Base-by-base conservation (phyloP, 2,797 vertebrate species). In the Rhinella marina region DNA sequence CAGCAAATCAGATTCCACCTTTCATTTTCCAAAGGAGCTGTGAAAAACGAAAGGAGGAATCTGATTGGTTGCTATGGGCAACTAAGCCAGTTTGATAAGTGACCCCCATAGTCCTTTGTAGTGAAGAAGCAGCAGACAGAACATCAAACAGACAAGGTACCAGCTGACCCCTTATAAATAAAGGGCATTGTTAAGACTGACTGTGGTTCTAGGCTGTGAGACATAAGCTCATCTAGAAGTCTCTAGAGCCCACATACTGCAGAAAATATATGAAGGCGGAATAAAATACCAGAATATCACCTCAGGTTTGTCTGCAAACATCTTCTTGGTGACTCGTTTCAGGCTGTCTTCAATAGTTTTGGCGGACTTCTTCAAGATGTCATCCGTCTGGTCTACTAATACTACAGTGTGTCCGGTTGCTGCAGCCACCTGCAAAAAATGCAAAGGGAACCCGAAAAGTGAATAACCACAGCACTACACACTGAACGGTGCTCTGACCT, bases 291-390 rank as follows among this genome's bases (percentile, higher is more conserved):
- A 83, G 62, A 23, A 86, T 68, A 78, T 91, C 85, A 97, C 98
- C 97, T 98, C 95, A n/a, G 97, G 97, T 62, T 98, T 97, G 81
- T 99, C 97, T 0, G 97, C 94, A 94, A 97, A 99, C 92, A 97
- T 98, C 95, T 99, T 99, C 95, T 99, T 99, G 41, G 93, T 93
- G 82, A 99, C 92, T 93, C 95, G 97, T 92, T 93, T 97, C 62
- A 99, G 94, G 90, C 96, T 99, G 61, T 96, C 95, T 91, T 98
- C 96, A 25, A 99, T 98, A 61, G 94, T 94, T 91, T 96, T 97
- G 50, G 94, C 50, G 3, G 98, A 94, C 80, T 97, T 99, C 72
- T 96, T 96, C 90, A 99, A 94, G 91, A 99, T 96, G 90, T 97
- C 96, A 0, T 97, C 97, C 8, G 95, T 94, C 29, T 95, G 97